phyloP scores from a whole-genome alignment of 2,797 vertebrate species.

The Hafferia zeledoni region DNA sequence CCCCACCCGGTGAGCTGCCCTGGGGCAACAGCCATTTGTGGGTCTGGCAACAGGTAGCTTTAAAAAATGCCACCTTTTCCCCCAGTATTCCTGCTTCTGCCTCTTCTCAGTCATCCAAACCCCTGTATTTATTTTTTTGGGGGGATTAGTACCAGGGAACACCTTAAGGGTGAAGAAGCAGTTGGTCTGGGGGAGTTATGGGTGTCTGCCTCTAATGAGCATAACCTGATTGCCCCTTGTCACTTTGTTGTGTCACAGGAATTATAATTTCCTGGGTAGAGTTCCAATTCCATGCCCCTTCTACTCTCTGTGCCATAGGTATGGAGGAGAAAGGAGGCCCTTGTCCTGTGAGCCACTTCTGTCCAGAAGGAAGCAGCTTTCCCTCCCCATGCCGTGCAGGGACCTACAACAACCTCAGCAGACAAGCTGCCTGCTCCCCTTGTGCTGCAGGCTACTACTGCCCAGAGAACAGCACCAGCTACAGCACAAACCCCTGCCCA shows the following conservation, averaged over 20 bases:
- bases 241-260: not conserved
- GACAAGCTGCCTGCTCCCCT: conserved; percentile 82
- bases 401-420: conserved; percentile 85
- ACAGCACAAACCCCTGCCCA: conserved; percentile 82
- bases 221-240: not conserved
- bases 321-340: conserved; percentile 68
- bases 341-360: conserved; percentile 90
- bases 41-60: not conserved
- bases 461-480: conserved; percentile 84
- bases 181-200: not conserved
- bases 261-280: not conserved
- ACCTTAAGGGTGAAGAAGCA: not conserved
- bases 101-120: not conserved
- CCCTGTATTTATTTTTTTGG: not conserved
- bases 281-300: not conserved
- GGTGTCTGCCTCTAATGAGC: not conserved
- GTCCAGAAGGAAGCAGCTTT: conserved; percentile 79
- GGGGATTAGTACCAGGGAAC: not conserved
- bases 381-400: conserved; percentile 86
- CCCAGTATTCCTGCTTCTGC: not conserved
- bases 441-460: conserved; percentile 92
- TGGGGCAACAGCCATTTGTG: fast-evolving
- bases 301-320: conserved; percentile 32
- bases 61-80: not conserved
- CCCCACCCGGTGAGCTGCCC: conserved; percentile 32